Base-by-base conservation (phyloP, 2,888 invertebrate species). In the Synanthedon formicaeformis region DNA sequence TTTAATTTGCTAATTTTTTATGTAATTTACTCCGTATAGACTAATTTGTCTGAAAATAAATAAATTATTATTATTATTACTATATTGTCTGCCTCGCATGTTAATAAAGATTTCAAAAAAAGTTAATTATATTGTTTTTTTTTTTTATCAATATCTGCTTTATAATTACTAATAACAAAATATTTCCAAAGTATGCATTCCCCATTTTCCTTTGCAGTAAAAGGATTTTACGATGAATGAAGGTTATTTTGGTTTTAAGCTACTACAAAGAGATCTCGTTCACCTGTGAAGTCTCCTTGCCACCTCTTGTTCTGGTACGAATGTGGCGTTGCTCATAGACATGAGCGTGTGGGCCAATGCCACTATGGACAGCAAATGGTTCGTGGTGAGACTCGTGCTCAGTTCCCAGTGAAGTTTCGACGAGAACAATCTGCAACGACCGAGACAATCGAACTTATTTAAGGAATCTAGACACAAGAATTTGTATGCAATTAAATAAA, bases 281-380 rank as follows among this genome's bases (percentile, higher is more conserved):
- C 62, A 91, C 91, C 93, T 90, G 75, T 93, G 92, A 68, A 95
- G 73, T 68, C 94, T 92, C 59, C 95, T 90, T 60, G 91, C 92
- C 54, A 94, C 88, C 70, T 96, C 96, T 74, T 94, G 94, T 65
- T 96, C 96, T 0, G 95, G 94, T 58, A 96, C 92, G 78, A 98
- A 97, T 48, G 96, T 95, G 40, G 97, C 96, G 67, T 96, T 96
- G 74, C 94, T 96, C 96, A 99, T 98, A 1, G 97, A 96, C 97
- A 99, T 97, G 51, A 99, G 89, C 0, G 99, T 99, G 81, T 99
- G 98, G 51, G 98, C 95, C 54, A 98, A 90, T 1, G 98, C 94
- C 52, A 99, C 96, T 58, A 99, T 93, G 53, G 98, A 94, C 60
- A 99, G 88, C 57, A 99, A 90, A 78, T 99, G 99, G 82, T 97